phyloP scores from a whole-genome alignment of 2,113 vertebrate genomes.

The Myrmecophaga tridactyla region DNA sequence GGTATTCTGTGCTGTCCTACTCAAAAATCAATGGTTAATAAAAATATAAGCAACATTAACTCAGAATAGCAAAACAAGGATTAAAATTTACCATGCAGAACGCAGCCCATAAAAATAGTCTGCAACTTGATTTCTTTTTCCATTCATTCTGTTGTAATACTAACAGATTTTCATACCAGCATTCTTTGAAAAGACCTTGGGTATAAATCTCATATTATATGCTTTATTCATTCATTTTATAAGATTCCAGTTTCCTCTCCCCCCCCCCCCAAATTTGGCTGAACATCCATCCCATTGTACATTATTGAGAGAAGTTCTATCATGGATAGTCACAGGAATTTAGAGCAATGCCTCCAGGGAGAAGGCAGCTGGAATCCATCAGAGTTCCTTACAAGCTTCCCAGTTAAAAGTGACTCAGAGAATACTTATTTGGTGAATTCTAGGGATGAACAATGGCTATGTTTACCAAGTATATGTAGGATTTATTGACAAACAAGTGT shows the following conservation, averaged over 20 bases:
- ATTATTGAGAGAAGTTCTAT: not conserved
- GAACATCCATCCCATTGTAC: not conserved
- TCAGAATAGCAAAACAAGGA: slow-evolving; percentile 25
- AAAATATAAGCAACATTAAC: slow-evolving; percentile 31
- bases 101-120: slow-evolving; percentile 31
- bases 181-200: not conserved
- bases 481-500: slow-evolving; percentile 5
- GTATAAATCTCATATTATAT: not conserved
- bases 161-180: not conserved
- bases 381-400: not conserved
- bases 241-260: not conserved
- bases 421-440: not conserved
- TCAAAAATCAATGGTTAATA: slow-evolving; percentile 50
- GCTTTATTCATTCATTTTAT: not conserved
- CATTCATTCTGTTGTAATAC: not conserved
- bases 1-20: not conserved
- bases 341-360: not conserved
- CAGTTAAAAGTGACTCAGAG: not conserved
- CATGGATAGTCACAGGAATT: not conserved
- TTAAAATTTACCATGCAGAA: slow-evolving; percentile 57
- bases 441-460: not conserved
- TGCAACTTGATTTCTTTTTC: slow-evolving; percentile 11
- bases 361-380: not conserved
- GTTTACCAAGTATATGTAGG: not conserved
- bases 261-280: not conserved